phyloP scores from a whole-genome alignment of 2,797 vertebrate genomes.

The Pteropus rufus region DNA sequence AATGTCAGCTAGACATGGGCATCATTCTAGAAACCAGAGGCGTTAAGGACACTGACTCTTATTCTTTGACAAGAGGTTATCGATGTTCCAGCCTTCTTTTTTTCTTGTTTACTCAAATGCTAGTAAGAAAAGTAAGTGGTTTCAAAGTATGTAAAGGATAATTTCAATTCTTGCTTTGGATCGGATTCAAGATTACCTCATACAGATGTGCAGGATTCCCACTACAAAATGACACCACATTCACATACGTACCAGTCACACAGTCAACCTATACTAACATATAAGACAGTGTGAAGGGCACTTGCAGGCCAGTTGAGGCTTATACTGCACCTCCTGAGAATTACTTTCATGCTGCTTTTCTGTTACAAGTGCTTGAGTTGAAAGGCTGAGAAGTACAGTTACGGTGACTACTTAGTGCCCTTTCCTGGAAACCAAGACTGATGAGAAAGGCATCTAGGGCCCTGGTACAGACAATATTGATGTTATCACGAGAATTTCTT shows the following conservation, averaged over 20 bases:
- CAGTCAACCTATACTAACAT: too few species aligned
- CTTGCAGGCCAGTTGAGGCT: background rate
- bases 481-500: background rate
- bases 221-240: background rate
- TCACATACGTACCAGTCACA: too few species aligned
- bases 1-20: background rate
- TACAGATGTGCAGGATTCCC: background rate
- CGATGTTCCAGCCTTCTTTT: background rate
- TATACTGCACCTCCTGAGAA: accelerated
- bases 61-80: background rate
- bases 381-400: too few species aligned
- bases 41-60: background rate
- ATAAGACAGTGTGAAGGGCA: accelerated
- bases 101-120: background rate
- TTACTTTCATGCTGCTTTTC: background rate
- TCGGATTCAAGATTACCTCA: background rate
- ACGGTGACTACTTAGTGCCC: accelerated
- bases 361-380: background rate
- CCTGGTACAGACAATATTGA: too few species aligned
- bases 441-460: background rate
- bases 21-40: background rate
- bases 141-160: background rate
- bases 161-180: background rate
- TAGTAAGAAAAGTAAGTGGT: background rate
- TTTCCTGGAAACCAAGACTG: background rate